Conservation (phyloP, 2,797 vertebrate species). For the Brachyalestes nurse region DNA sequence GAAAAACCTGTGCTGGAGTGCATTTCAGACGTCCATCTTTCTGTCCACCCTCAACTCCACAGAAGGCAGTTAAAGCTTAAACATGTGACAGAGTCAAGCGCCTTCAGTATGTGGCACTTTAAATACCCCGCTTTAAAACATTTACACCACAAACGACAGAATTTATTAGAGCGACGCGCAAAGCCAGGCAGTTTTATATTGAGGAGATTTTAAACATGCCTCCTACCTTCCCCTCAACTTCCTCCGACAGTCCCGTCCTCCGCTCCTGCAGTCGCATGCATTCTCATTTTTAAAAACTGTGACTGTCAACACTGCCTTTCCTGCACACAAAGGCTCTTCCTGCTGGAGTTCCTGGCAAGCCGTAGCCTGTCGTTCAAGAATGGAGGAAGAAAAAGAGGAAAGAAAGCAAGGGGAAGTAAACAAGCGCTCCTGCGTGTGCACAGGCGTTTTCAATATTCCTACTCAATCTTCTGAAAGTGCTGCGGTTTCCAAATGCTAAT, state of each 20-base stretch:
- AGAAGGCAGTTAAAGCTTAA: slow-evolving; percentile 26
- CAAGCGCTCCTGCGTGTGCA: not conserved
- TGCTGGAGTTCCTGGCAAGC: slow-evolving; percentile 15
- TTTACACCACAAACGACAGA: slow-evolving; percentile 52
- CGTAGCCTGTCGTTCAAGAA: slow-evolving; percentile 35
- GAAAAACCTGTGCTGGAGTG: slow-evolving; percentile 14
- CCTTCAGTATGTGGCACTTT: slow-evolving; percentile 57
- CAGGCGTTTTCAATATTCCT: not conserved
- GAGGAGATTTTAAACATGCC: slow-evolving; percentile 55
- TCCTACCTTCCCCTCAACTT: slow-evolving; percentile 35
- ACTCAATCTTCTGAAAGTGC: not conserved
- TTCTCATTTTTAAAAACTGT: slow-evolving; percentile 31
- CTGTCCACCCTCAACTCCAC: slow-evolving; percentile 21
- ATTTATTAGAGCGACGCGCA: slow-evolving; percentile 51
- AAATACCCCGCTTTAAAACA: slow-evolving; percentile 60
- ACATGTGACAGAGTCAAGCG: slow-evolving; percentile 34
- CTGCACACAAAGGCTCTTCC: slow-evolving; percentile 35
- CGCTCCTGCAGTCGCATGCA: slow-evolving; percentile 6
- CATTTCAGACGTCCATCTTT: slow-evolving; percentile 23
- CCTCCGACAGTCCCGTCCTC: slow-evolving; percentile 8
- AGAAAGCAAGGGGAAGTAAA: slow-evolving; percentile 29
- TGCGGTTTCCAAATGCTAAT: not conserved
- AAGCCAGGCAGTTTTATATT: slow-evolving; percentile 54
- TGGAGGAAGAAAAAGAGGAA: slow-evolving; percentile 6
- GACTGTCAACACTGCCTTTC: slow-evolving; percentile 40